phyloP scores from a whole-genome alignment of 2,797 vertebrate genomes.

The Rhinatrema bivittatum region DNA sequence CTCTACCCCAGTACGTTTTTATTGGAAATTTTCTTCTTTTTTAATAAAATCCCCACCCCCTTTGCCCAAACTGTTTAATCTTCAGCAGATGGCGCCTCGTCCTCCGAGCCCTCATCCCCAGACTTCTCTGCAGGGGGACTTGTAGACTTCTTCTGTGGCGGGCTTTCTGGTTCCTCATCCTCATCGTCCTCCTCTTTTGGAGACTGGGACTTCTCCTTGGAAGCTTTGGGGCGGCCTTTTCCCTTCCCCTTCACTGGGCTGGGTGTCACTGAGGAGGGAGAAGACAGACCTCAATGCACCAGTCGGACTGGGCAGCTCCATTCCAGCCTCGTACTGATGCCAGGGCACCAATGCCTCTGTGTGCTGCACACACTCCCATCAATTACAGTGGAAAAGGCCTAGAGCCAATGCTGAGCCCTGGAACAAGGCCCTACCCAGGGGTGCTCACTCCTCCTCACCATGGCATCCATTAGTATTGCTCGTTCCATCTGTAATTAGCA shows the following conservation, averaged over 20 bases:
- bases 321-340: too few species aligned
- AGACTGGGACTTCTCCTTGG: slow-evolving; percentile 86
- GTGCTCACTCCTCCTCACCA: too few species aligned
- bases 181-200: slow-evolving; percentile 75
- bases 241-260: slow-evolving; percentile 97
- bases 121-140: slow-evolving; percentile 77
- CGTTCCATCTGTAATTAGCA: too few species aligned
- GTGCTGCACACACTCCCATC: too few species aligned
- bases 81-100: slow-evolving; percentile 91
- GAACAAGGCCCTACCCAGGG: too few species aligned
- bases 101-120: slow-evolving; percentile 88
- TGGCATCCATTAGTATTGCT: too few species aligned
- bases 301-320: too few species aligned
- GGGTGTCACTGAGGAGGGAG: slow-evolving; percentile 72
- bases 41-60: slow-evolving; percentile 16
- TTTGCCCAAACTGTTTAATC: slow-evolving; percentile 65
- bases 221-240: slow-evolving; percentile 86
- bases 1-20: slow-evolving; percentile 58
- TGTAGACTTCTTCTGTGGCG: slow-evolving; percentile 72
- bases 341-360: too few species aligned
- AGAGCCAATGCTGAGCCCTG: too few species aligned
- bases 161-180: slow-evolving; percentile 65
- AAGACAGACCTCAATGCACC: not conserved
- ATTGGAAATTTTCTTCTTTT: slow-evolving; percentile 38
- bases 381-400: too few species aligned